Percentiles rank a stretch among this genome's conserved stretches.
phyloP scores from a whole-genome alignment of 2,113 vertebrate genomes.

The Phalacrocorax pelagicus region DNA sequence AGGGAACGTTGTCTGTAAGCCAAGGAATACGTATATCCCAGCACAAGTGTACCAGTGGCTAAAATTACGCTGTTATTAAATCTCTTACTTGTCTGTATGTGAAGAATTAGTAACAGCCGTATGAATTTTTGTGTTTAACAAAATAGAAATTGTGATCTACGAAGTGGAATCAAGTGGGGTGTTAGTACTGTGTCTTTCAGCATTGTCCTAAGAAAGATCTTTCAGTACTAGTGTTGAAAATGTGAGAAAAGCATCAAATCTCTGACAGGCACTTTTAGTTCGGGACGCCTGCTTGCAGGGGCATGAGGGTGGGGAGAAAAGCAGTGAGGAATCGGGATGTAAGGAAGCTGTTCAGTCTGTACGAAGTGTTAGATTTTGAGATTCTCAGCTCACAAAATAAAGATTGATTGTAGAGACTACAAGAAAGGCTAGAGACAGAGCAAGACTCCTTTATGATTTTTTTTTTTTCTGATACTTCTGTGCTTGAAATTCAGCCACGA shows the following conservation, averaged over 20 bases:
- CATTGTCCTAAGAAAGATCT: not conserved
- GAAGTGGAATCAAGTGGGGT: not conserved
- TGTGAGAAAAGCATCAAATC: not conserved
- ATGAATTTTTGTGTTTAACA: not conserved
- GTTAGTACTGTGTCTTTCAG: not conserved
- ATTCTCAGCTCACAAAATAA: not conserved
- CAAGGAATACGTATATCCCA: not conserved
- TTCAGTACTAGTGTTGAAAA: not conserved
- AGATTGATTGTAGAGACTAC: not conserved
- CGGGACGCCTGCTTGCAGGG: not conserved
- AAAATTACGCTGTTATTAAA: not conserved
- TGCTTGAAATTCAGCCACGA: not conserved
- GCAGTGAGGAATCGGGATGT: not conserved
- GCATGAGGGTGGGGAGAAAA: not conserved
- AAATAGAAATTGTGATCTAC: not conserved
- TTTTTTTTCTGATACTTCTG: not conserved
- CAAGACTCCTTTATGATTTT: not conserved
- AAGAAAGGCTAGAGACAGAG: not conserved
- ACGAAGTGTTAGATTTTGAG: not conserved
- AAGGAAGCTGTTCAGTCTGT: not conserved
- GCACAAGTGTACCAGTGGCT: not conserved
- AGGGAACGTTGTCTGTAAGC: not conserved
- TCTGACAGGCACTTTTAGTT: not conserved
- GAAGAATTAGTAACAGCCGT: not conserved
- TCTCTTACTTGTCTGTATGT: not conserved